A percentile compares a stretch with the other conserved stretches of the same genome.
Conservation (phyloP, 2,797 vertebrate genomes). For the Caiman crocodilus region DNA sequence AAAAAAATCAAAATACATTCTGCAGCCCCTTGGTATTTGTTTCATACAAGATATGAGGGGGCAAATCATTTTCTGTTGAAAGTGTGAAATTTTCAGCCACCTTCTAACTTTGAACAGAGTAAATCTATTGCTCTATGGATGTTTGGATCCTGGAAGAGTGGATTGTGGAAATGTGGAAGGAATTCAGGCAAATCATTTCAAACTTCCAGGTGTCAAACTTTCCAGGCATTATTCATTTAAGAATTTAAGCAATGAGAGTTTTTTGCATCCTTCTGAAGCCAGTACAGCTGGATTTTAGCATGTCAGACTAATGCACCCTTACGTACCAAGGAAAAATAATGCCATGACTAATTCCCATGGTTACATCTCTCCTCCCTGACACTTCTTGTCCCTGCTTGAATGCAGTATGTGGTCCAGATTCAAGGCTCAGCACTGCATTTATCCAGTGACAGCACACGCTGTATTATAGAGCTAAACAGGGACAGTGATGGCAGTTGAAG, state of each 20-base stretch:
- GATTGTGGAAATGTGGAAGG: neutral
- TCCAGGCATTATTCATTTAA: neutral
- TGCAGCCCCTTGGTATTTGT: neutral
- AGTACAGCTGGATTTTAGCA: neutral
- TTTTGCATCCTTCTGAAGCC: neutral
- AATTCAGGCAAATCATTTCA: neutral
- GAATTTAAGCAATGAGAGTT: neutral
- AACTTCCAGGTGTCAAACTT: accelerated
- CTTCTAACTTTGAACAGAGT: neutral
- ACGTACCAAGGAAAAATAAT: neutral
- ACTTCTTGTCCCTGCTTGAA: neutral
- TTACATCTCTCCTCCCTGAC: neutral
- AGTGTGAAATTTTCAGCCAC: neutral
- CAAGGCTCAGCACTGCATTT: neutral
- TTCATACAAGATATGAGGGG: neutral
- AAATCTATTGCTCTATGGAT: neutral
- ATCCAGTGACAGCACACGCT: neutral
- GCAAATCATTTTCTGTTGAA: neutral
- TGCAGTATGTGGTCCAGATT: neutral
- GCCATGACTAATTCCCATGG: neutral
- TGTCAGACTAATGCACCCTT: neutral
- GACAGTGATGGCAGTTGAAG: neutral
- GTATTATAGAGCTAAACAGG: neutral
- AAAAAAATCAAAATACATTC: neutral
- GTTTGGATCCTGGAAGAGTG: neutral